Conservation (phyloP, 2,888 invertebrate species). For the Lepeophtheirus nordmannii region DNA sequence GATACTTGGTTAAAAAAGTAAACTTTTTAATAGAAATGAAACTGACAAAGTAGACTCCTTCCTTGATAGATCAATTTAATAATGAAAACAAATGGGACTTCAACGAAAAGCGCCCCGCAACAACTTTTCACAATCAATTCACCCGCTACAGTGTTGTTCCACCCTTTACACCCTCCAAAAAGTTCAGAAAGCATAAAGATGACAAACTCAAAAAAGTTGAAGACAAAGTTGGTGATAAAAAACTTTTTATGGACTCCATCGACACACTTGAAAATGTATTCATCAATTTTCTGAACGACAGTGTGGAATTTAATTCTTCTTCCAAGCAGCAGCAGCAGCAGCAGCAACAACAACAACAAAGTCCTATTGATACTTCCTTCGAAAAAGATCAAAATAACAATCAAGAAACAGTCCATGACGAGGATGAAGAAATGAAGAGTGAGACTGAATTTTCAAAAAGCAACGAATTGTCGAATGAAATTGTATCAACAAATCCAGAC, state of each 20-base stretch:
- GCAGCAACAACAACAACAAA: no score
- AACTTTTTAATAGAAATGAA: no score
- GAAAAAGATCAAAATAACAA: not conserved
- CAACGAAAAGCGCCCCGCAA: not conserved
- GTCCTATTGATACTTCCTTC: not conserved
- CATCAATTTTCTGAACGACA: not conserved
- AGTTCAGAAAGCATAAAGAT: not conserved
- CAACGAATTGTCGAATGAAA: no score
- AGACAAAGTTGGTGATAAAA: not conserved
- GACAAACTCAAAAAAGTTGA: not conserved
- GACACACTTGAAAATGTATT: not conserved
- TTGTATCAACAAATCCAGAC: no score
- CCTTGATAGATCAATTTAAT: no score
- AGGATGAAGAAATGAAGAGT: no score
- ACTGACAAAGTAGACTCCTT: no score
- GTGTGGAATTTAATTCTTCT: not conserved
- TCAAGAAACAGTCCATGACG: no score
- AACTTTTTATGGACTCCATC: not conserved
- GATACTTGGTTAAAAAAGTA: no score
- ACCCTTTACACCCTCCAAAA: not conserved
- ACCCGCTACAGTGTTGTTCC: not conserved
- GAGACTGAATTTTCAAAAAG: no score
- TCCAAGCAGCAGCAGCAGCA: no score
- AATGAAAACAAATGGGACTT: not conserved
- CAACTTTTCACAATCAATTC: not conserved